phyloP scores from a whole-genome alignment of 2,797 vertebrate genomes.

The Alcedo quadribrachys region DNA sequence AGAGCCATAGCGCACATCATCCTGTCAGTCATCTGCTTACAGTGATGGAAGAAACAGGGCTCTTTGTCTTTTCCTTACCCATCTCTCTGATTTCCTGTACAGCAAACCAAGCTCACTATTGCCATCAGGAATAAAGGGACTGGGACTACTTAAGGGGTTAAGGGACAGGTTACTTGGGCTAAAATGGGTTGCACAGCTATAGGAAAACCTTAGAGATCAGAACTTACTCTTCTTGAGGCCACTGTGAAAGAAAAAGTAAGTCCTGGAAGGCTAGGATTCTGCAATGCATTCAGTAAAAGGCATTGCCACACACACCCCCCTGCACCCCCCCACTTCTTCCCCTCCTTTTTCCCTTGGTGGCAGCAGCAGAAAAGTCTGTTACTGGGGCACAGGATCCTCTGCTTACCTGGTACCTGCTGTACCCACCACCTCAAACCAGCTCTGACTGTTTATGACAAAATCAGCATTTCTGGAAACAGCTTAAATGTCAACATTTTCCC shows the following conservation, averaged over 20 bases:
- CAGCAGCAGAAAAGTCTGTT: background rate
- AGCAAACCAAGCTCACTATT: background rate
- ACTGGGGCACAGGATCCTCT: background rate
- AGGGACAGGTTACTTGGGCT: background rate
- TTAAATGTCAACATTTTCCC: background rate
- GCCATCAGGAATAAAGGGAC: background rate
- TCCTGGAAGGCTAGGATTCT: background rate
- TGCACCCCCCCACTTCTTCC: accelerated
- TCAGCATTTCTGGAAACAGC: background rate
- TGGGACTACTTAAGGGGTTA: background rate
- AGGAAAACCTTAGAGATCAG: background rate
- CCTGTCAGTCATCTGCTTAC: background rate
- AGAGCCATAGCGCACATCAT: background rate
- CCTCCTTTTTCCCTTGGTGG: background rate
- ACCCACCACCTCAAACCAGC: background rate
- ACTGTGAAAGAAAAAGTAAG: background rate
- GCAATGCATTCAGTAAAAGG: background rate
- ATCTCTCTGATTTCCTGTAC: background rate
- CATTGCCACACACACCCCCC: too few species aligned
- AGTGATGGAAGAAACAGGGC: background rate
- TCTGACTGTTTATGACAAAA: background rate
- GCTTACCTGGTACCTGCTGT: background rate
- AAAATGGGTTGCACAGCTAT: background rate
- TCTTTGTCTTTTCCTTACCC: background rate
- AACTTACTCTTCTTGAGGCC: background rate